Evolutionary conservation across 2,888 invertebrate genomes (phyloP).

Genomic region (Rhingia rostrata): DNA sequence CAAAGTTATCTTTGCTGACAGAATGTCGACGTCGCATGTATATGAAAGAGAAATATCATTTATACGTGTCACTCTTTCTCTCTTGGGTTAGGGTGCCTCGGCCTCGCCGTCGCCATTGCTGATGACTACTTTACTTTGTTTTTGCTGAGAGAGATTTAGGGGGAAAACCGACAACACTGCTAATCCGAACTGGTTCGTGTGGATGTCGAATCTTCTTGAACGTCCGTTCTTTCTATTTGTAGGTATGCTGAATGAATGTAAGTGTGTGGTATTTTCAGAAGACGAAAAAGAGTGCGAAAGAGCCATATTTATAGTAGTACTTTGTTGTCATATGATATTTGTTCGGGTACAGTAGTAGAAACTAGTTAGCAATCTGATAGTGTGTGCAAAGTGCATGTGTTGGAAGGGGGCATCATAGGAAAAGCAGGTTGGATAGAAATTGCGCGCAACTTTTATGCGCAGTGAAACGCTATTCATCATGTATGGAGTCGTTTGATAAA

Average conservation of each 20-base stretch:
- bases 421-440: constrained; percentile 29
- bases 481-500: constrained; percentile 30
- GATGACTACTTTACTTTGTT: neutral
- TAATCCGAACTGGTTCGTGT: constrained; percentile 34
- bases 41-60: constrained; percentile 35
- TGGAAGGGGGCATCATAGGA: neutral
- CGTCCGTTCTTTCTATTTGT: neutral
- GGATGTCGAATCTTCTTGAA: neutral
- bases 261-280: neutral
- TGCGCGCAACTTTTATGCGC: constrained; percentile 27
- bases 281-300: neutral
- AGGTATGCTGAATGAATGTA: neutral
- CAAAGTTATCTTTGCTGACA: constrained; percentile 6
- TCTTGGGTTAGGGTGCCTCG: constrained; percentile 21
- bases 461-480: constrained; percentile 22
- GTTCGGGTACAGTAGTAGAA: constrained; percentile 1
- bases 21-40: constrained; percentile 27
- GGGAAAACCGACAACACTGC: constrained; percentile 11
- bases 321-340: neutral
- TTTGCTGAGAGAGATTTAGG: neutral
- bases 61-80: constrained; percentile 31
- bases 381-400: neutral
- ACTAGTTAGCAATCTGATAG: neutral
- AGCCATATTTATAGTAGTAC: neutral
- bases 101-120: constrained; percentile 10